Evolutionary conservation across 2,113 vertebrate genomes (phyloP).

Genomic region (Cephalopterus ornatus): DNA sequence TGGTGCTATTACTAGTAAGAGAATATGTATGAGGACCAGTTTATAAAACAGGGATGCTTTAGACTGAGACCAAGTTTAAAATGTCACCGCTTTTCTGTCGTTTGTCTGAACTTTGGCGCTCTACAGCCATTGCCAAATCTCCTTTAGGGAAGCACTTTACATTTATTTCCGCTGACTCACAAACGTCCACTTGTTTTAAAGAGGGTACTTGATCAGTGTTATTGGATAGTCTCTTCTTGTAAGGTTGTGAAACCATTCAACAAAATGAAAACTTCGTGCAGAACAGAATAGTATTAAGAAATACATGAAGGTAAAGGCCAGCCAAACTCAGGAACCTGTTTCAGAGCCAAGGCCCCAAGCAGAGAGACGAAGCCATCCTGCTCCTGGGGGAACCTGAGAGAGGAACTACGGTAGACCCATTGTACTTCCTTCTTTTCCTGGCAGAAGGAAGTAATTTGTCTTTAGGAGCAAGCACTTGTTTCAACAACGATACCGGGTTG

Average conservation of each 20-base stretch:
- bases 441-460: not conserved
- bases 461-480: not conserved
- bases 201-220: not conserved
- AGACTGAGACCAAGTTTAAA: not conserved
- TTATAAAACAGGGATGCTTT: not conserved
- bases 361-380: not conserved
- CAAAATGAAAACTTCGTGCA: not conserved
- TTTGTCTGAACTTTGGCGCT: not conserved
- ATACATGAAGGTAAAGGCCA: not conserved
- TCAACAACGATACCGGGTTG: accelerated
- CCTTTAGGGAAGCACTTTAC: not conserved
- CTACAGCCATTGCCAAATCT: not conserved
- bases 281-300: not conserved
- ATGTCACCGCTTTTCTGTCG: not conserved
- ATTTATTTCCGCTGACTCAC: not conserved
- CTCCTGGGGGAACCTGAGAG: not conserved
- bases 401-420: not conserved
- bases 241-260: not conserved
- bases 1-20: not conserved
- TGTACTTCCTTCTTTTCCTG: not conserved
- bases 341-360: not conserved
- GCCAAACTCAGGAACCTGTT: not conserved
- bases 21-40: not conserved
- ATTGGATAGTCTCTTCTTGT: not conserved
- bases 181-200: not conserved